Base-by-base conservation (phyloP, 2,797 vertebrate genomes). In the Catostomus latipinnis region DNA sequence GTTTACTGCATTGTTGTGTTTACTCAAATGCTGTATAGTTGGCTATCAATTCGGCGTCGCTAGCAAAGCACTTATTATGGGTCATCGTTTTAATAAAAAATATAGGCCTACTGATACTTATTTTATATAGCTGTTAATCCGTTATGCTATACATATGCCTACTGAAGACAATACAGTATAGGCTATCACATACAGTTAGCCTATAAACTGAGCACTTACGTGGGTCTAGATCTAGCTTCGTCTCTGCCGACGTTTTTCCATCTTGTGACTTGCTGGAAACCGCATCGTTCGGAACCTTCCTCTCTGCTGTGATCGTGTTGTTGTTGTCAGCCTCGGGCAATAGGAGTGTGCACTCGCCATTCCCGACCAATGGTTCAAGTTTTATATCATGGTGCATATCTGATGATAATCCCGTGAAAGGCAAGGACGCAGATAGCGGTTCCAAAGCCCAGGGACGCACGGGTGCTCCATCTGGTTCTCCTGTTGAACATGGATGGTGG, bases 381-480 rank as follows among this genome's bases (percentile, higher is more conserved):
- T 98, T 99, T 87, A 98, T 96, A 90, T 96, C 96, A 81, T 97
- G 97, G 85, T 97, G 96, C 93, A 95, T 93, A 91, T 94, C 89
- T 88, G 97, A 94, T 80, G 97, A 93, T 91, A 98, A 95, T 94
- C 96, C 98, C 83, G 97, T 94, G 92, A 98, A 94, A 88, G 97
- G 96, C 90, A 98, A 88, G 84, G 96, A 95, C 82, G 96, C 96
- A 76, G 96, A 93, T 82, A 97, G 90, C 75, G 96, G 95, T 87
- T 98, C 97, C 88, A 98, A 91, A 87, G 97, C 93, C 98, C 97
- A 99, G 89, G 96, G 96, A 86, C 97, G 96, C 93, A 96, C 93
- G 92, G 97, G 97, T 95, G 96, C 95, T 91, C 96, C 96, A 92
- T 98, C 34, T 34, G 94, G 90, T 87, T 97, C 96, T 82, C 94